Evolutionary conservation across 1,140 invertebrate genomes (phyloP), one percentile per base, ranked within the genome.

Genomic region (Galleria mellonella): DNA sequence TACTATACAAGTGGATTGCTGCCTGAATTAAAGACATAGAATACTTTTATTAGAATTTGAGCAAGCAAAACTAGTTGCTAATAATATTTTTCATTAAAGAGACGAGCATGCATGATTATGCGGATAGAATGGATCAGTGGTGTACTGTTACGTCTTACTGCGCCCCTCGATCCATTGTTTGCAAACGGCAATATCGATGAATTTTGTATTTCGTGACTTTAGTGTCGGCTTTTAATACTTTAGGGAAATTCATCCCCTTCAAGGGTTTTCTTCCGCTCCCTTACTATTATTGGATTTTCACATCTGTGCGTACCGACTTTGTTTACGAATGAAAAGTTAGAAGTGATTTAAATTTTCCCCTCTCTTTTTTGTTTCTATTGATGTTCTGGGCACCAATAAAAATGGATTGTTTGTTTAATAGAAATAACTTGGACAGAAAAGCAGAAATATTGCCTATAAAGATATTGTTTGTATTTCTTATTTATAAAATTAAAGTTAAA

Each of bases 251-350:
- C 63, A 55, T 74, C 60, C 70, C 70, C 64, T 71, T 66, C 64
- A 63, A 61, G 64, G 60, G 61, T 71, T 51, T 38, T 40, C 64
- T 55, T 60, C 53, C 49, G 55, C 60, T 69, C 64, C 69, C 65
- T 61, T 69, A 59, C 61, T 70, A 69, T 76, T 76, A 82, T 79
- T 82, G 69, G 62, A 72, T 75, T 71, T 62, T 69, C 63, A 59
- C 73, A 79, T 81, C 77, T 82, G 72, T 65, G 73, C 67, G 64
- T 67, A 65, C 68, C 59, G 76, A 76, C 57, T 79, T 83, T 70
- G 61, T 72, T 64, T 62, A 58, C 58, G 45, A 66, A 71, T 66
- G 59, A 62, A 69, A 73, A 60, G 53, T 72, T 55, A 48, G 52
- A 59, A 57, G 57, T 55, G 51, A 62, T 57, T 62, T 64, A 55